These are phyloP conservation scores for Solen grandis DNA, from an alignment of 1,140 invertebrate species.

Conservation along the genomic window DNA sequence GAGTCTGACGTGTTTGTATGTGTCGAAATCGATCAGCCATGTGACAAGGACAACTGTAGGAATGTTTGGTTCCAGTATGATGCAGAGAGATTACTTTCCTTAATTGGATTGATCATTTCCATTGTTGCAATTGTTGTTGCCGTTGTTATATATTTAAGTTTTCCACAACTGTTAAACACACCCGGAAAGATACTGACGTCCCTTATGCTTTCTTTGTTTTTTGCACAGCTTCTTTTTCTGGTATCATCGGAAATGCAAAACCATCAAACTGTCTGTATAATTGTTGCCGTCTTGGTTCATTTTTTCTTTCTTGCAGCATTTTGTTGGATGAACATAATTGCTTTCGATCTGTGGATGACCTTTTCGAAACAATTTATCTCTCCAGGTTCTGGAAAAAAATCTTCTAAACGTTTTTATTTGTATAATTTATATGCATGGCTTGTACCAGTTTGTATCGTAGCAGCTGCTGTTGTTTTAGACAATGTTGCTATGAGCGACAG, in stretches of 20 bases:
- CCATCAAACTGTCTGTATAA: constrained; percentile 48
- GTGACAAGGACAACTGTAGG: background rate
- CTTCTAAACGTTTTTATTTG: constrained; percentile 1
- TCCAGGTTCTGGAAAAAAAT: constrained; percentile 36
- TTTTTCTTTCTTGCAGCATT: constrained; percentile 83
- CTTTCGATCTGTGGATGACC: constrained; percentile 85
- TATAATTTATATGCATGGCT: constrained; percentile 31
- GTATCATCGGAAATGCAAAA: constrained; percentile 65
- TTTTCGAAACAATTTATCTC: constrained; percentile 71
- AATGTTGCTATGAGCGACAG: constrained; percentile 45
- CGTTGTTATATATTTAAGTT: constrained; percentile 77
- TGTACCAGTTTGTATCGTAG: constrained; percentile 80
- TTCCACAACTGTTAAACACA: constrained; percentile 81
- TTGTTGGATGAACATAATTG: constrained; percentile 84
- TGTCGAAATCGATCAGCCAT: background rate
- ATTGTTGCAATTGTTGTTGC: constrained; percentile 60
- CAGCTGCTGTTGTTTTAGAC: constrained; percentile 80
- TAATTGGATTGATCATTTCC: constrained; percentile 63
- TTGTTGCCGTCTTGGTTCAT: constrained; percentile 80
- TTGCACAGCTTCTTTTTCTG: constrained; percentile 81
- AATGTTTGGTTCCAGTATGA: constrained; percentile 20
- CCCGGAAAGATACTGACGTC: constrained; percentile 82
- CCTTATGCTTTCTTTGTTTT: constrained; percentile 79
- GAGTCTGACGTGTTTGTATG: constrained; percentile 33
- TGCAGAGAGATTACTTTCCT: constrained; percentile 60